Evolutionary conservation across 1,140 invertebrate species (phyloP).

Genomic region (Euborellia annulipes): DNA sequence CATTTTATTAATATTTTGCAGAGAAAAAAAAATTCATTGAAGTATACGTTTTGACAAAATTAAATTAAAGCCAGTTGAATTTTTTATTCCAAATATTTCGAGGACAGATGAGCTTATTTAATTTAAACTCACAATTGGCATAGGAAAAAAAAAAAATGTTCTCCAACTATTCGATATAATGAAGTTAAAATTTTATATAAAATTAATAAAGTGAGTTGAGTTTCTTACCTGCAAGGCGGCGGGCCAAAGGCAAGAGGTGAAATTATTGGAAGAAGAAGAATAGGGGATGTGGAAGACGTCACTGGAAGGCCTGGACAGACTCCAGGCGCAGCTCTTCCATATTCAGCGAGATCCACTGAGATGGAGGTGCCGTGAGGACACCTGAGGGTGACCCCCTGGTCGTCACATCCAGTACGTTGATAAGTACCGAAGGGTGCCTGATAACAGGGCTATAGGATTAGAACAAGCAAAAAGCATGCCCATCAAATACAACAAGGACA

Average conservation of each 20-base stretch:
- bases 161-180: too few species aligned
- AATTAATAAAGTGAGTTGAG: constrained; percentile 4
- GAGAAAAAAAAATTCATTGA: too few species aligned
- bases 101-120: too few species aligned
- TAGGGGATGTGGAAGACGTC: constrained; percentile 18
- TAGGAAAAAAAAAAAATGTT: too few species aligned
- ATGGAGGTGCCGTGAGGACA: constrained; percentile 78
- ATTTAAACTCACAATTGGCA: too few species aligned
- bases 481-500: neutral
- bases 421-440: constrained; percentile 75
- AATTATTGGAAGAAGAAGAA: constrained; percentile 14
- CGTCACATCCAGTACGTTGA: constrained; percentile 73
- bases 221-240: constrained; percentile 38
- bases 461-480: constrained; percentile 13
- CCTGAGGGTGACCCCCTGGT: constrained; percentile 61
- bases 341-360: constrained; percentile 64
- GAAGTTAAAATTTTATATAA: too few species aligned
- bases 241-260: constrained; percentile 35
- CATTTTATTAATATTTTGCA: too few species aligned
- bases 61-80: too few species aligned
- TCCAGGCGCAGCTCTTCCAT: constrained; percentile 31
- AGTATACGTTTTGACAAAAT: too few species aligned
- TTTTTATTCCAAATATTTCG: too few species aligned
- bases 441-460: constrained; percentile 54
- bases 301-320: constrained; percentile 11